A percentile compares a stretch with the other conserved stretches of the same genome.
phyloP scores from a whole-genome alignment of 2,888 invertebrate species.

The Alsophila aescularia region DNA sequence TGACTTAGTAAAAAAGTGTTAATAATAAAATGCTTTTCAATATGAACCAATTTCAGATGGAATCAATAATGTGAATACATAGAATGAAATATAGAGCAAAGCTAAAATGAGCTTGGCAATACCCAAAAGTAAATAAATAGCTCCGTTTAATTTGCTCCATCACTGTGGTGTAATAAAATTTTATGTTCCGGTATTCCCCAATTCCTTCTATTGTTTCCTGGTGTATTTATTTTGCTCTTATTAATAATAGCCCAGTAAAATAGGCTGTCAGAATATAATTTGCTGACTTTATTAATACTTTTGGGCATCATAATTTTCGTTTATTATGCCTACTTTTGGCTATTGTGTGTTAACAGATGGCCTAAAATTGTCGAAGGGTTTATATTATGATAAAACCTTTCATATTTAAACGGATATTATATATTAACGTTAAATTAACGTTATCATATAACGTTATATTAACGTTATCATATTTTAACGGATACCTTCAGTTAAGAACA shows the following conservation, averaged over 20 bases:
- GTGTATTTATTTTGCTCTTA: constrained; percentile 49
- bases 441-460: too few relatives aligned
- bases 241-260: constrained; percentile 46
- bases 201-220: constrained; percentile 39
- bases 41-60: neutral
- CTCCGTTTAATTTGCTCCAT: constrained; percentile 41
- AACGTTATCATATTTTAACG: too few relatives aligned
- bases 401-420: neutral
- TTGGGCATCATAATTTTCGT: constrained; percentile 43
- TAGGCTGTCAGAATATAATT: constrained; percentile 39
- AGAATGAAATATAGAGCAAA: neutral
- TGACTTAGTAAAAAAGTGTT: too few relatives aligned
- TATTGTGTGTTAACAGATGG: constrained; percentile 30
- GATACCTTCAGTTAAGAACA: too few relatives aligned
- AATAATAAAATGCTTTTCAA: too few relatives aligned
- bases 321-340: constrained; percentile 33
- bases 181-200: constrained; percentile 35
- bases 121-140: constrained; percentile 8
- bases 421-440: too few relatives aligned
- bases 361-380: constrained; percentile 16
- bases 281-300: constrained; percentile 44
- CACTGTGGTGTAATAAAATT: constrained; percentile 43
- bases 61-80: neutral
- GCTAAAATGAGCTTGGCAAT: neutral
- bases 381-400: constrained; percentile 11